These are phyloP conservation scores for Parascotia fuliginaria DNA, from an alignment of 2,888 invertebrate genomes.

Conservation along the genomic window DNA sequence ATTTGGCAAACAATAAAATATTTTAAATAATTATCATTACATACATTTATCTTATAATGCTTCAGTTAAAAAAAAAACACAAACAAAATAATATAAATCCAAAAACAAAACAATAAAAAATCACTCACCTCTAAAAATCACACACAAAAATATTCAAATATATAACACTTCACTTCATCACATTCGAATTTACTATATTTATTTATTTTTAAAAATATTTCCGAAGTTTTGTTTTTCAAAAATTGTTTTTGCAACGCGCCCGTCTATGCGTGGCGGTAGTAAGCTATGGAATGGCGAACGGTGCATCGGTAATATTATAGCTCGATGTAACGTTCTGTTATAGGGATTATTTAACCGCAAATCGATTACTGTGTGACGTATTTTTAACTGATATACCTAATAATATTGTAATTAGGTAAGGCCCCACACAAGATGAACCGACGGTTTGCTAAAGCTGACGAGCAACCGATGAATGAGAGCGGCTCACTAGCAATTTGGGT, in stretches of 20 bases:
- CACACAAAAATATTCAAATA: not conserved
- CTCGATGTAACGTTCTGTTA: not conserved
- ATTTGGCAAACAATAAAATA: no score
- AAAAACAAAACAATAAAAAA: not conserved
- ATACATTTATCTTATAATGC: no score
- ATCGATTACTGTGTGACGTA: no score
- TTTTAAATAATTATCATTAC: no score
- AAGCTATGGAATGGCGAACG: not conserved
- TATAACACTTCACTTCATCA: not conserved
- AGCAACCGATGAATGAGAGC: no score
- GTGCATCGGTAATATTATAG: not conserved
- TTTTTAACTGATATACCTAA: no score
- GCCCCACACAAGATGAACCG: no score
- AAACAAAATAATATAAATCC: not conserved
- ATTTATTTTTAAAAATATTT: not conserved
- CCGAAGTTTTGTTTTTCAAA: not conserved
- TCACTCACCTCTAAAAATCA: not conserved
- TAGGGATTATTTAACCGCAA: no score
- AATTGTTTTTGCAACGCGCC: not conserved
- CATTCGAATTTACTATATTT: not conserved
- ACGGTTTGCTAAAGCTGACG: no score
- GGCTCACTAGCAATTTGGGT: no score
- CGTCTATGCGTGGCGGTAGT: not conserved
- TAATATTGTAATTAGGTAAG: no score
- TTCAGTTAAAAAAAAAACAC: not conserved